Evolutionary conservation across 1,140 invertebrate species (phyloP).

Genomic region (Aphelenchoides besseyi): DNA sequence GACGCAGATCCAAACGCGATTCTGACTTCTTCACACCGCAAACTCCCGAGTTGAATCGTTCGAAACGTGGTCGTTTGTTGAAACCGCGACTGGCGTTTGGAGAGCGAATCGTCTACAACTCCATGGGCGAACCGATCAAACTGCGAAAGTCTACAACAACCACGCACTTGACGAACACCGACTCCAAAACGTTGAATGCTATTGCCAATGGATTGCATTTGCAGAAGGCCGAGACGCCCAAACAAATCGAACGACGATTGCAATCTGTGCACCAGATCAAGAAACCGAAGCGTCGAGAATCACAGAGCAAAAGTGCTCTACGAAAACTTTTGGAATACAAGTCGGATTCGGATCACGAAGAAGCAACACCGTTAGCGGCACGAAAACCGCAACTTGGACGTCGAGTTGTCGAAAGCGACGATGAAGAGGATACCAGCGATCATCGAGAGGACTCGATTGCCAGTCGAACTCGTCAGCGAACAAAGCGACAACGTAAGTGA

Average conservation of each 20-base stretch:
- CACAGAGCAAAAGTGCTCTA: background rate
- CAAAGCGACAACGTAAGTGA: no score
- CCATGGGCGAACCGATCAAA: background rate
- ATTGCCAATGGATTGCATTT: background rate
- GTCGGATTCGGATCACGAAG: background rate
- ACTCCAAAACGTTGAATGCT: background rate
- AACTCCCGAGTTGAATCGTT: conserved; percentile 4
- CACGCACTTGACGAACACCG: background rate
- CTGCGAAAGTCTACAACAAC: background rate
- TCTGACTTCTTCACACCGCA: background rate
- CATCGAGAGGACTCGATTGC: no score
- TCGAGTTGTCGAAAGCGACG: no score
- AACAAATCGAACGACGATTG: background rate
- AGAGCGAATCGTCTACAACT: conserved; percentile 6
- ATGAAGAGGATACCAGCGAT: no score
- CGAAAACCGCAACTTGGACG: no score
- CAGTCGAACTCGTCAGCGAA: no score
- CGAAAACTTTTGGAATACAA: background rate
- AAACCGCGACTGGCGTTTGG: background rate
- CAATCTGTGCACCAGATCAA: background rate
- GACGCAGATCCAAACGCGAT: no score
- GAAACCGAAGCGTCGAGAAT: background rate
- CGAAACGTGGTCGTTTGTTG: background rate
- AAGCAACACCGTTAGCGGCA: no score
- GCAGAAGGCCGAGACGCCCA: background rate